phyloP scores from a whole-genome alignment of 2,888 invertebrate species.

The Cheilosia variabilis region DNA sequence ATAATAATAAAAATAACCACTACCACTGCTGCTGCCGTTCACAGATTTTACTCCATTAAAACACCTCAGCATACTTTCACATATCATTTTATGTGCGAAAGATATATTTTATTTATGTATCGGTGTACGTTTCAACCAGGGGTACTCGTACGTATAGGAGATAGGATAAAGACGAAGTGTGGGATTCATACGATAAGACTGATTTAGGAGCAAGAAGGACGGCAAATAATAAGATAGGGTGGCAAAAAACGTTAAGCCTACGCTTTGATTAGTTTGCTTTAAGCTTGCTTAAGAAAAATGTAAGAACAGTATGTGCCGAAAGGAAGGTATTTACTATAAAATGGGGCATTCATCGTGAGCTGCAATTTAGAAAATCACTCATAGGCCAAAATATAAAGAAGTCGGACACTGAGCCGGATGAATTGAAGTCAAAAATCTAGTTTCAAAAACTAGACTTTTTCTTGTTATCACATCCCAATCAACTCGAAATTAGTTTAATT shows the following conservation, averaged over 20 bases:
- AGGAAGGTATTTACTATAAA: not conserved
- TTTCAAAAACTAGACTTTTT: too few relatives aligned
- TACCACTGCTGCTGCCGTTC: constrained; percentile 27
- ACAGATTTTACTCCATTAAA: constrained; percentile 65
- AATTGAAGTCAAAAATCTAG: too few relatives aligned
- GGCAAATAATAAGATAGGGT: constrained; percentile 52
- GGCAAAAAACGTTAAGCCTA: constrained; percentile 18
- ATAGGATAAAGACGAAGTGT: constrained; percentile 47
- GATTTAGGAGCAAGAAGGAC: constrained; percentile 49
- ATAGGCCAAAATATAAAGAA: too few relatives aligned
- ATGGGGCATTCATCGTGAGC: too few relatives aligned
- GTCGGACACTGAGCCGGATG: too few relatives aligned
- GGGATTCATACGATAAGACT: constrained; percentile 71
- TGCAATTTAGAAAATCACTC: too few relatives aligned
- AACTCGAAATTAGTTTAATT: too few relatives aligned
- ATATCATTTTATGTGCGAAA: constrained; percentile 62
- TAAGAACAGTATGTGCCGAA: constrained; percentile 38
- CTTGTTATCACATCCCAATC: too few relatives aligned
- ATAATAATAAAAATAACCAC: constrained; percentile 62
- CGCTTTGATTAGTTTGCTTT: constrained; percentile 4
- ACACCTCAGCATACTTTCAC: constrained; percentile 59
- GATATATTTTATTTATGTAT: constrained; percentile 50
- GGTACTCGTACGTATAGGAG: not conserved
- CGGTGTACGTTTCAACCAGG: not conserved
- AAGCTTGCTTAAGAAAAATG: constrained; percentile 15